Conservation (phyloP, 2,888 invertebrate species). For the Schrankia costaestrigalis region DNA sequence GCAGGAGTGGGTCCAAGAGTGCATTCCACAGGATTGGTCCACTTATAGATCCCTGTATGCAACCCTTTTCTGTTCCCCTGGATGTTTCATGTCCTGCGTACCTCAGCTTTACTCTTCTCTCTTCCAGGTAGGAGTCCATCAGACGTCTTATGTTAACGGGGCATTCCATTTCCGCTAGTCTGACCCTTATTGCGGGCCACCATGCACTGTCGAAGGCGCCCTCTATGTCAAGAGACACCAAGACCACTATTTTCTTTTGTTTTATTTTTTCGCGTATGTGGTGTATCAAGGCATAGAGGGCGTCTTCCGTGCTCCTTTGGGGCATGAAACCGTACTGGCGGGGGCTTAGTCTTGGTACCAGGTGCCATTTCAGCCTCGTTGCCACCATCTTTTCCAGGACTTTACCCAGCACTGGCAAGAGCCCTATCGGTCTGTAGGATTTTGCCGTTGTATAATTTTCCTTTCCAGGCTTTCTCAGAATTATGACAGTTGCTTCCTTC, state of each 20-base stretch:
- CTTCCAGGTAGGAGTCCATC: neutral
- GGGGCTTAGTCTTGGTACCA: no score
- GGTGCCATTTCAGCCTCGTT: no score
- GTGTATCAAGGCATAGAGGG: no score
- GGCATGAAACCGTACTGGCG: neutral
- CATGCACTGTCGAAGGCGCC: neutral
- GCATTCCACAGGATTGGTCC: no score
- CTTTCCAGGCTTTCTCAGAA: neutral
- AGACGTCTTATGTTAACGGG: neutral
- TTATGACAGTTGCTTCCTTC: neutral
- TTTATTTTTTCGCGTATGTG: no score
- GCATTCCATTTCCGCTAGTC: neutral
- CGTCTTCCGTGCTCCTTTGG: no score
- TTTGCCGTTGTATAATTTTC: neutral
- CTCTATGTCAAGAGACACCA: neutral
- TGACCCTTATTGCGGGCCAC: neutral
- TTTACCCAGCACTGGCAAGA: no score
- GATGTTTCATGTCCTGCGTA: neutral
- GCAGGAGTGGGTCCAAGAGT: no score
- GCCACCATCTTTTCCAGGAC: no score
- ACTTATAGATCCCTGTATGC: no score
- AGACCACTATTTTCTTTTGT: no score
- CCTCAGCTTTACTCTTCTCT: neutral
- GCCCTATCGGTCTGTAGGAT: no score
- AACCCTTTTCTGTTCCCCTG: neutral